Evolutionary conservation across 1,140 invertebrate species (phyloP).

Genomic region (Paracyclopina nana): DNA sequence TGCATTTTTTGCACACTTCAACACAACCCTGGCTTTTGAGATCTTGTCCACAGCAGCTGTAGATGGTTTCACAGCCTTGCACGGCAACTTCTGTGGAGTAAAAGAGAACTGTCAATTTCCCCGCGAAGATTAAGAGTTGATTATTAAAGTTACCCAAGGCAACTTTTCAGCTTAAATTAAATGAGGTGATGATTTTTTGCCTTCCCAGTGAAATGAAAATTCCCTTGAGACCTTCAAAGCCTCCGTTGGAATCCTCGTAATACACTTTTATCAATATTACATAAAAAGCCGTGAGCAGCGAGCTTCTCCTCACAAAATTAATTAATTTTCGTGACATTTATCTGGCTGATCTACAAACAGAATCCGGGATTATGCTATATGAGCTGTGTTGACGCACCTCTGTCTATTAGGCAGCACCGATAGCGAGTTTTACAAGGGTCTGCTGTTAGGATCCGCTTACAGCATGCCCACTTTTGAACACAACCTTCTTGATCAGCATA

Average conservation of each 20-base stretch:
- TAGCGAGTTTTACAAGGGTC: background rate
- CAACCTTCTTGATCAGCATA: background rate
- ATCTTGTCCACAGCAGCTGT: background rate
- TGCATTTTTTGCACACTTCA: background rate
- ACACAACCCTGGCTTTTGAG: background rate
- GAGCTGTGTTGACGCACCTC: background rate
- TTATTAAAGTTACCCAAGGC: too few species aligned
- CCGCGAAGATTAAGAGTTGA: too few species aligned
- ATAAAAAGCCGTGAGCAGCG: background rate
- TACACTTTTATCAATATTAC: background rate
- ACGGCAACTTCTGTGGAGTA: background rate
- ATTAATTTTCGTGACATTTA: background rate
- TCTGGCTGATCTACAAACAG: background rate
- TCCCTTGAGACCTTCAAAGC: background rate
- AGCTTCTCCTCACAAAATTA: background rate
- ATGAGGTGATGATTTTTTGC: too few species aligned
- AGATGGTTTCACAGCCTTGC: conserved; percentile 5
- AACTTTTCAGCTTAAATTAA: too few species aligned
- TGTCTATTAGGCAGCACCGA: background rate
- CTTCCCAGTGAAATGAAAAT: too few species aligned
- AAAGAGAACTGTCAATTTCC: too few species aligned
- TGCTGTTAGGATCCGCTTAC: background rate
- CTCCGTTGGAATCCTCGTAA: background rate
- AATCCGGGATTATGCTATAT: background rate
- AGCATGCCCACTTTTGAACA: conserved; percentile 1